Evolutionary conservation across 1,140 invertebrate genomes (phyloP), one percentile per base, ranked within the genome.

Genomic region (Linepithema humile): DNA sequence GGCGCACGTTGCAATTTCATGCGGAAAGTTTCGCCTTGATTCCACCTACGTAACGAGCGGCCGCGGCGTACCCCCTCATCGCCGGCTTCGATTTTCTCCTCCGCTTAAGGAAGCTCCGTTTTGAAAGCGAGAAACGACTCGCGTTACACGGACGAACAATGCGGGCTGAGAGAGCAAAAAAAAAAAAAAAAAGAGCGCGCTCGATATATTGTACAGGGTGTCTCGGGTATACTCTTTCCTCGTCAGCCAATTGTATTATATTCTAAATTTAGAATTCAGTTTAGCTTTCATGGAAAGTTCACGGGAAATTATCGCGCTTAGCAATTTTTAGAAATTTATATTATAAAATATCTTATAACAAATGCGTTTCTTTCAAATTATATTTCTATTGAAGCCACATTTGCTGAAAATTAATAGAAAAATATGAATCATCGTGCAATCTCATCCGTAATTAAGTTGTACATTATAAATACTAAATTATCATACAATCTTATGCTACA

Each of bases 31-130:
- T 73, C 48, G 78, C 67, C 78, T 67, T 77, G 73, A 84, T 84
- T 78, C 74, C 83, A 80, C 82, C 82, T 83, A 83, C 72, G 82
- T 83, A 83, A 83, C 83, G 74, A 80, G 74, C 74, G 60, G 55
- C 82, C 80, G 38, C 72, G 60, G 29, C 72, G 69, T 74, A 74
- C 57, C 80, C 80, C 67, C 80, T 82, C 80, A 73, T 82, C 67
- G 70, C 70, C 59, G 48, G 80, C 82, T 77, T 83, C 82, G 82
- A 83, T 83, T 83, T 83, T 83, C 82, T 83, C 82, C 57, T 64
- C 82, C 82, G 72, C 82, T 83, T 83, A 84, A 69, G 73, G 70
- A 77, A 86, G 73, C 50, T 69, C 29, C 85, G 45, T 72, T 72
- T 70, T 60, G 70, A 83, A 83, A 75, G 80, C 75, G 75, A 80